Evolutionary conservation across 2,888 invertebrate genomes (phyloP), one percentile per base, ranked within the genome.

Genomic region (Parnassius apollo): DNA sequence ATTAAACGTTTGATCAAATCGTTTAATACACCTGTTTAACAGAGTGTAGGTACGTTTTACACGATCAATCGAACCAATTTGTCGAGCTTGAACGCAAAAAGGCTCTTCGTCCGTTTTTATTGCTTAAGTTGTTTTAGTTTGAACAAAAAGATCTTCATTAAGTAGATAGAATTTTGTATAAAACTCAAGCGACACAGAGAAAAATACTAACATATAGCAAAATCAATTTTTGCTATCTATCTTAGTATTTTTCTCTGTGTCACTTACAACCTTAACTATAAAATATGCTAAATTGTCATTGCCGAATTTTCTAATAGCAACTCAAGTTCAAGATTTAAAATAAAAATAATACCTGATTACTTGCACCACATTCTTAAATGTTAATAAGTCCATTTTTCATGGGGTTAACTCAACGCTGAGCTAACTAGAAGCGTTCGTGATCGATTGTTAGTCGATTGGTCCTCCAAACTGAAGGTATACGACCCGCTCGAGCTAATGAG

Each of bases 381-480:
- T 13, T 11, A 53, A 53, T 53, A 13, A 53, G 8, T 10, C 13
- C 9, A 35, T 44, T 48, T 52, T 42, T 53, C 46, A 42, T 64
- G 68, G 70, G 71, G 69, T 61, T 66, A 69, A 60, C 67, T 67
- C 70, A 70, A 71, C 73, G 71, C 64, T 25, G 12, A 25, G 22
- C 46, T 71, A 74, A 70, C 71, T 68, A 73, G 62, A 51, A 52
- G 68, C 65, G 78, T 77, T 81, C 82, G 85, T 84, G 83, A 80
- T 75, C 74, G 75, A 82, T 84, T 79, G 75, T 75, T 65, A 59
- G 70, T 55, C 72, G 71, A 78, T 80, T 78, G 75, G 77, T 77
- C 75, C 66, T 71, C 71, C 71, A 78, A 83, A 83, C 82, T 76
- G 80, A 72, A 68, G 72, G 61, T 70, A 74, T 71, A 48, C 54